phyloP scores from a whole-genome alignment of 2,113 vertebrate genomes.

The Albula goreensis region DNA sequence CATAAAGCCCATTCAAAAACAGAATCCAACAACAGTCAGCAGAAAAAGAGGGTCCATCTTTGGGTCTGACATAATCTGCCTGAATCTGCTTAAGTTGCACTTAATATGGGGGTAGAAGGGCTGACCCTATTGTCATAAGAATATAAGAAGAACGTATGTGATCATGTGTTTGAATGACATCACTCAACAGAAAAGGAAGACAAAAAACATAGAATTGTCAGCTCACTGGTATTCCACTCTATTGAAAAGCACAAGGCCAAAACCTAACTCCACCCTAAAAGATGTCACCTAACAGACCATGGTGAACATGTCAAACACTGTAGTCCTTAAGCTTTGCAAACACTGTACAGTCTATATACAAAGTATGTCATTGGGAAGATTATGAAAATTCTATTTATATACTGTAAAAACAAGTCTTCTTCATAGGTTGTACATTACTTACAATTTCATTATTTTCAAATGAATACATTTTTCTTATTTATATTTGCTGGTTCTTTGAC shows the following conservation, averaged over 20 bases:
- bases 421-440: not conserved
- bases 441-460: not conserved
- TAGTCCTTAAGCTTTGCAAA: not conserved
- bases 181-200: not conserved
- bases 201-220: not conserved
- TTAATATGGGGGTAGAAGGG: slow-evolving; percentile 54
- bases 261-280: slow-evolving; percentile 71
- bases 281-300: slow-evolving; percentile 63
- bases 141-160: not conserved
- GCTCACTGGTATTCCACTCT: slow-evolving; percentile 59
- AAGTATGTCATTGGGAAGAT: not conserved
- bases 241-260: slow-evolving; percentile 74
- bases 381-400: not conserved
- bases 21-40: slow-evolving; percentile 55
- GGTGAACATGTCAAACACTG: slow-evolving; percentile 58
- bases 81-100: slow-evolving; percentile 69
- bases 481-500: not conserved
- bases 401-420: not conserved
- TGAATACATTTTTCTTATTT: not conserved
- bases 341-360: not conserved
- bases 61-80: slow-evolving; percentile 72
- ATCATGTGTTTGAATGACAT: not conserved
- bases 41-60: slow-evolving; percentile 60
- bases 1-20: slow-evolving; percentile 60
- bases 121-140: slow-evolving; percentile 42